Conservation (phyloP, 2,113 vertebrate genomes). For the Larimichthys crocea region DNA sequence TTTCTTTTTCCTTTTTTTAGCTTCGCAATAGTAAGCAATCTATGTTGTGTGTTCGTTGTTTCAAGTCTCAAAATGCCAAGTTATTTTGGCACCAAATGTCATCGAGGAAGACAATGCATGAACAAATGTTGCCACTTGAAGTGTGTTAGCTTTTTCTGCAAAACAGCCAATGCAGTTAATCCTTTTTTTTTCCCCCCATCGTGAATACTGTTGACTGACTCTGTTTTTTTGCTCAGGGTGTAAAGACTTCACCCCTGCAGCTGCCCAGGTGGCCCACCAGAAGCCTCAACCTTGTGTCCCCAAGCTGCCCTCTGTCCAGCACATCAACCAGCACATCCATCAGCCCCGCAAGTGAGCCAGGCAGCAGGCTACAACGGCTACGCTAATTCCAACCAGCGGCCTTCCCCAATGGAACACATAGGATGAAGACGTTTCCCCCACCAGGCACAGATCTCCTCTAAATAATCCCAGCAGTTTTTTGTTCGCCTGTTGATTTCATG, state of each 20-base stretch:
- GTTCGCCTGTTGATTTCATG: conserved; percentile 28
- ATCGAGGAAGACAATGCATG: background rate
- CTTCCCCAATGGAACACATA: conserved; percentile 69
- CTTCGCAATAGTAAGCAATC: background rate
- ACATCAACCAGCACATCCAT: conserved; percentile 94
- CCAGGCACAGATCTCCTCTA: conserved; percentile 56
- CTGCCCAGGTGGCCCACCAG: conserved; percentile 97
- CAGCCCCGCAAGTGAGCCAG: conserved; percentile 96
- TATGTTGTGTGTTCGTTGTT: background rate
- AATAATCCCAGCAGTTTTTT: conserved; percentile 47
- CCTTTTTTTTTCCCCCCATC: too few species aligned
- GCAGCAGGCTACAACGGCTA: conserved; percentile 37
- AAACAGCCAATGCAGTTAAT: background rate
- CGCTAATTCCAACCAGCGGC: conserved; percentile 64
- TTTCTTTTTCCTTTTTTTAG: background rate
- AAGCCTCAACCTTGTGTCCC: conserved; percentile 95
- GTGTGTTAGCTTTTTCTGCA: background rate
- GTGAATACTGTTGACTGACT: conserved; percentile 3
- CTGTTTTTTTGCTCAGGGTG: conserved; percentile 87
- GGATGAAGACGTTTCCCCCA: conserved; percentile 59
- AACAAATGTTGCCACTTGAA: background rate
- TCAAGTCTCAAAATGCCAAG: background rate
- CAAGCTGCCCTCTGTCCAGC: conserved; percentile 87
- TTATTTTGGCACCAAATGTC: background rate
- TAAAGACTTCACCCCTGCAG: conserved; percentile 97